These are phyloP conservation scores for Gambusia yucatana DNA, from an alignment of 2,797 vertebrate species.

Conservation along the genomic window DNA sequence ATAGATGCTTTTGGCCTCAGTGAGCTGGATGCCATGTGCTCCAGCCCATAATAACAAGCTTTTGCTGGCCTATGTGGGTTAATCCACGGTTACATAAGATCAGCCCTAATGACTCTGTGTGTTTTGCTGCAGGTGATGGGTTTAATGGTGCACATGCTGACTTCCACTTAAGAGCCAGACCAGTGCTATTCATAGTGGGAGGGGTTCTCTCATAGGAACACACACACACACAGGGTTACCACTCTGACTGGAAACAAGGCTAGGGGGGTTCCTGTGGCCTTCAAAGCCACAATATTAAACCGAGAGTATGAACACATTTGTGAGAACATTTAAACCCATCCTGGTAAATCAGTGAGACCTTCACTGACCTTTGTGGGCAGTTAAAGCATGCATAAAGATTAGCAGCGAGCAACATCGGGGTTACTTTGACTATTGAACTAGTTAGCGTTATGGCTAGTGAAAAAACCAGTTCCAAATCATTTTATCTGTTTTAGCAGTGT, in stretches of 20 bases:
- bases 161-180: conserved; percentile 32
- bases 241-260: neutral
- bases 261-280: neutral
- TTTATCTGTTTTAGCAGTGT: neutral
- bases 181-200: neutral
- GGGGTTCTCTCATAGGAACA: neutral
- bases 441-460: neutral
- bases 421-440: neutral
- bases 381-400: neutral
- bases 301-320: neutral
- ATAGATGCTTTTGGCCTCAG: conserved; percentile 37
- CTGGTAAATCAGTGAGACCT: neutral
- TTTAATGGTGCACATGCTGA: conserved; percentile 48
- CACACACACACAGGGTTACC: neutral
- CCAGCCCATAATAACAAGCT: conserved; percentile 63
- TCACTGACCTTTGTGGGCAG: neutral
- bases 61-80: conserved; percentile 66
- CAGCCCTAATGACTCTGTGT: conserved; percentile 60
- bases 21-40: conserved; percentile 54
- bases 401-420: neutral
- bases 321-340: neutral
- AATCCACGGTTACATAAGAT: conserved; percentile 66
- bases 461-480: neutral
- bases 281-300: neutral
- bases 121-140: conserved; percentile 67